A percentile compares a stretch with the other conserved stretches of the same genome.
Conservation (phyloP, 1,140 invertebrate species). For the Diabrotica virgifera region DNA sequence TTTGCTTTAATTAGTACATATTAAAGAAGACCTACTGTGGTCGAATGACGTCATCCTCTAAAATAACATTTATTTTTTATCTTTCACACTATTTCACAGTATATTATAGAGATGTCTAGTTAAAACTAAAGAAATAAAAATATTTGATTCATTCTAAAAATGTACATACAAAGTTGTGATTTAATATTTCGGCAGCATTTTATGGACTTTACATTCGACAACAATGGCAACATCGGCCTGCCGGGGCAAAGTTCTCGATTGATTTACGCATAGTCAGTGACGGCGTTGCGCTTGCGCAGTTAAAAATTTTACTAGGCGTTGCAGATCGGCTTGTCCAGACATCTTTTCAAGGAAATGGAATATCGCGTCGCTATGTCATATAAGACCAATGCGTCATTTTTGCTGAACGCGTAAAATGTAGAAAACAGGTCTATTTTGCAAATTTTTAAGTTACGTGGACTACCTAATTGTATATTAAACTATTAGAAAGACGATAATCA, state of each 20-base stretch:
- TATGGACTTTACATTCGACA: too few relatives aligned
- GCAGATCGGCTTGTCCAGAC: constrained; percentile 17
- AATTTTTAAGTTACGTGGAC: constrained; percentile 53
- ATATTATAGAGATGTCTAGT: too few relatives aligned
- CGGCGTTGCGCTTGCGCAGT: neutral
- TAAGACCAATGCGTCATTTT: constrained; percentile 55
- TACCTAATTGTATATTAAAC: constrained; percentile 52
- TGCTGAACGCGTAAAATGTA: constrained; percentile 53
- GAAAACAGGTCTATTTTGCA: constrained; percentile 52
- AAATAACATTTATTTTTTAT: too few relatives aligned
- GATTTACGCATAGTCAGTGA: neutral
- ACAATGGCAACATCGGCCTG: neutral
- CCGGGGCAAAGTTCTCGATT: neutral
- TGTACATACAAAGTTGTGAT: too few relatives aligned
- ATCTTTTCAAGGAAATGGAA: constrained; percentile 14
- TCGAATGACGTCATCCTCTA: too few relatives aligned
- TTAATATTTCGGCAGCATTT: too few relatives aligned
- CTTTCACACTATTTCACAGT: too few relatives aligned
- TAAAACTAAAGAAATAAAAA: too few relatives aligned
- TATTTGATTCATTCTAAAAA: too few relatives aligned
- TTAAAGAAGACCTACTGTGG: too few relatives aligned
- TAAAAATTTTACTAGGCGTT: neutral
- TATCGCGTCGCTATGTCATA: constrained; percentile 57
- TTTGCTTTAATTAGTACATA: too few relatives aligned
- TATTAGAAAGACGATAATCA: constrained; percentile 45